A percentile compares a stretch with the other conserved stretches of the same genome.
Evolutionary conservation across 2,113 vertebrate species (phyloP).

Genomic region (Onychorhynchus coronatus): DNA sequence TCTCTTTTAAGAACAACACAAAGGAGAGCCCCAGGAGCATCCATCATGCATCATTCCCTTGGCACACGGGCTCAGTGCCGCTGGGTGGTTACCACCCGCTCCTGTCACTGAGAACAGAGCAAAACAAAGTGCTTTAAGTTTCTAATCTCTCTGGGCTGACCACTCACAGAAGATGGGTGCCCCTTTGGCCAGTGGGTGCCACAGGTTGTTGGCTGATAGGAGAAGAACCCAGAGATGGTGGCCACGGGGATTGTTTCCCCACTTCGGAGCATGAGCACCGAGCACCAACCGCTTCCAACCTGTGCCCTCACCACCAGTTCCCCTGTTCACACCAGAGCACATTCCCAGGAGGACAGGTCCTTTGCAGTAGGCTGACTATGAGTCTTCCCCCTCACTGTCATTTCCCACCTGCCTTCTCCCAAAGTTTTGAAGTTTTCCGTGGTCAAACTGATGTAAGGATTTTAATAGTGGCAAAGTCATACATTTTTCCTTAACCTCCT

Average conservation of each 20-base stretch:
- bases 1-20: not conserved
- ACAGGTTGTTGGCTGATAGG: not conserved
- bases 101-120: not conserved
- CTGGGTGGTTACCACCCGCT: not conserved
- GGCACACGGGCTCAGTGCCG: not conserved
- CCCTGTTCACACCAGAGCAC: not conserved
- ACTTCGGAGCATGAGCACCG: not conserved
- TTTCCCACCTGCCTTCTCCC: not conserved
- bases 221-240: not conserved
- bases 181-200: not conserved
- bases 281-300: not conserved
- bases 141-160: not conserved
- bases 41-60: fast-evolving
- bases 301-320: not conserved
- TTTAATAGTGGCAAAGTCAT: not conserved
- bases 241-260: not conserved
- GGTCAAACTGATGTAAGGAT: not conserved
- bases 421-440: not conserved
- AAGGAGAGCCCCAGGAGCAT: not conserved
- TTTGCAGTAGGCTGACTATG: not conserved
- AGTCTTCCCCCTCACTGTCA: not conserved
- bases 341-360: not conserved
- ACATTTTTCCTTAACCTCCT: not conserved
- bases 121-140: not conserved
- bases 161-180: not conserved